Conservation (phyloP, 2,113 vertebrate genomes). For the Hemibagrus wyckioides region DNA sequence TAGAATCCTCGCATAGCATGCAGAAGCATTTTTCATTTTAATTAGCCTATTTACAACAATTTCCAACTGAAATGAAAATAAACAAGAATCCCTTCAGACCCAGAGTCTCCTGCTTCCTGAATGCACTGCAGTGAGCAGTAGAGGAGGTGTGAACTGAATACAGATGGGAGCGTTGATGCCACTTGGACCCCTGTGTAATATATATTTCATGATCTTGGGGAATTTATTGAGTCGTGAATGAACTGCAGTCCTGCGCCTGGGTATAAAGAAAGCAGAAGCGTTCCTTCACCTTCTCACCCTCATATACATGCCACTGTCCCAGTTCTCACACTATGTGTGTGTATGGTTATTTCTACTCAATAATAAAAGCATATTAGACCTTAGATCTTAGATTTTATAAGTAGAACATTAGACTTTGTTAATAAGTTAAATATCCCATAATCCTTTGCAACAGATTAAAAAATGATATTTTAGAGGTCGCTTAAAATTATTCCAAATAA, state of each 20-base stretch:
- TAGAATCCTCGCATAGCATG: too few relatives aligned
- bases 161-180: constrained; percentile 9
- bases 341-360: background rate
- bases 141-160: constrained; percentile 13
- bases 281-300: constrained; percentile 1
- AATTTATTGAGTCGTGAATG: constrained; percentile 22
- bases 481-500: background rate
- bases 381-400: background rate
- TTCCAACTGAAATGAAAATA: background rate
- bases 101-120: background rate
- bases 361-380: background rate
- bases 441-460: background rate
- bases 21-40: background rate
- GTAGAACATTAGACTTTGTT: background rate
- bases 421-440: background rate
- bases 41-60: background rate
- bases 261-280: background rate
- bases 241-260: background rate
- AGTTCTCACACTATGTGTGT: background rate
- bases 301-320: background rate
- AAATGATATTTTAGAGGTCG: background rate
- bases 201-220: constrained; percentile 20
- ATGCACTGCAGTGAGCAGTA: background rate
- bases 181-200: constrained; percentile 17
- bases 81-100: background rate